Evolutionary conservation across 2,888 invertebrate genomes (phyloP).

Genomic region (Tortrix viridana): DNA sequence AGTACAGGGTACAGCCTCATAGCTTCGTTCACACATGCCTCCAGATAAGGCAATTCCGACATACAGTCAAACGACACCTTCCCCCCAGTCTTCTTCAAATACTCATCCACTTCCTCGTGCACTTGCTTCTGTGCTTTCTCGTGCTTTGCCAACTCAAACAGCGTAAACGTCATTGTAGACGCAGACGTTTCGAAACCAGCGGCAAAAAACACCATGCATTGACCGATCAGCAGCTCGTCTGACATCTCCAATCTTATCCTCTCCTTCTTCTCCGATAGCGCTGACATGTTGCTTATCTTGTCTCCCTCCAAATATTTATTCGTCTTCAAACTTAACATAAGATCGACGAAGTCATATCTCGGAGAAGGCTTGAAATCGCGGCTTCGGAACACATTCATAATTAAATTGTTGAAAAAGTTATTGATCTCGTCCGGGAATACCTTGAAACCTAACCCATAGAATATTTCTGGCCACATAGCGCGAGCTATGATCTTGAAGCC

Average conservation of each 20-base stretch:
- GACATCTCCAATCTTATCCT: conserved; percentile 55
- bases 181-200: conserved; percentile 83
- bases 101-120: conserved; percentile 64
- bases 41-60: conserved; percentile 73
- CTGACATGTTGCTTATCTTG: conserved; percentile 37
- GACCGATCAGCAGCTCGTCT: conserved; percentile 75
- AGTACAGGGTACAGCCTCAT: conserved; percentile 70
- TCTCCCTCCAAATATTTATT: conserved; percentile 42
- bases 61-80: conserved; percentile 72
- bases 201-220: conserved; percentile 77
- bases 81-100: conserved; percentile 58
- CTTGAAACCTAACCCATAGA: conserved; percentile 25
- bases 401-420: conserved; percentile 21
- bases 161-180: conserved; percentile 70
- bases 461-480: conserved; percentile 34
- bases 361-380: conserved; percentile 35
- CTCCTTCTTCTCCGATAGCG: conserved; percentile 39
- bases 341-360: conserved; percentile 44
- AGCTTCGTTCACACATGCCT: conserved; percentile 71
- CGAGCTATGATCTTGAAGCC: conserved; percentile 21
- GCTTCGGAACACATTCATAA: conserved; percentile 20
- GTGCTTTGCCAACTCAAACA: conserved; percentile 77
- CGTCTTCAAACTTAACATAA: conserved; percentile 38
- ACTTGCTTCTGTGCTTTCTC: conserved; percentile 67
- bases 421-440: conserved; percentile 2